Evolutionary conservation across 2,888 invertebrate species (phyloP).

Genomic region (Empis livida): DNA sequence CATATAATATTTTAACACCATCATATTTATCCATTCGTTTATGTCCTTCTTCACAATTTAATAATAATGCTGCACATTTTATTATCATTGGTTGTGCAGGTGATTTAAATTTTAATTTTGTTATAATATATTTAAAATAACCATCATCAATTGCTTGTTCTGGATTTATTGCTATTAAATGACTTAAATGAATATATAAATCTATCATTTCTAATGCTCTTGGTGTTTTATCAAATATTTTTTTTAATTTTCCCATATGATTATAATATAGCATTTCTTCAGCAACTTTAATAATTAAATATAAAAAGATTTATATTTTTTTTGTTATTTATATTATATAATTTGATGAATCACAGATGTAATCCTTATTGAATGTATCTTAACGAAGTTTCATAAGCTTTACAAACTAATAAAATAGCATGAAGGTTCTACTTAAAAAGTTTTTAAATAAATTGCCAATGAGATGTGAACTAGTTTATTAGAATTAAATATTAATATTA

Average conservation of each 20-base stretch:
- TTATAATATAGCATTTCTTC: constrained; percentile 10
- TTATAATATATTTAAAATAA: constrained; percentile 24
- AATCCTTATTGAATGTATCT: no score
- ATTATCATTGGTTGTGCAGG: constrained; percentile 15
- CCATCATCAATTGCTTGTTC: constrained; percentile 21
- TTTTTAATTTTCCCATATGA: constrained; percentile 13
- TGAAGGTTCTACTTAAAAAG: no score
- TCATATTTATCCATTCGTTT: constrained; percentile 20
- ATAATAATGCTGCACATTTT: constrained; percentile 27
- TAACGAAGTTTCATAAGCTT: no score
- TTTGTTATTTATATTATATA: no score
- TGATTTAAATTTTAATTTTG: constrained; percentile 15
- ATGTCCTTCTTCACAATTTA: constrained; percentile 26
- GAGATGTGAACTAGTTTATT: no score
- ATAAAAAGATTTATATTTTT: not conserved
- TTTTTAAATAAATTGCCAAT: no score
- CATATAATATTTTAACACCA: constrained; percentile 20
- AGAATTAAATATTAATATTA: no score
- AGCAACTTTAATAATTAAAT: constrained; percentile 12
- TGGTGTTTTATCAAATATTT: constrained; percentile 17
- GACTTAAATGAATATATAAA: constrained; percentile 24
- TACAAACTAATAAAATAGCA: no score
- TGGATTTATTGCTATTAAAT: constrained; percentile 23
- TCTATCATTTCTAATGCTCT: constrained; percentile 15
- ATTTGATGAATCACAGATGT: no score